phyloP scores from a whole-genome alignment of 2,113 vertebrate genomes.

The Malurus melanocephalus region DNA sequence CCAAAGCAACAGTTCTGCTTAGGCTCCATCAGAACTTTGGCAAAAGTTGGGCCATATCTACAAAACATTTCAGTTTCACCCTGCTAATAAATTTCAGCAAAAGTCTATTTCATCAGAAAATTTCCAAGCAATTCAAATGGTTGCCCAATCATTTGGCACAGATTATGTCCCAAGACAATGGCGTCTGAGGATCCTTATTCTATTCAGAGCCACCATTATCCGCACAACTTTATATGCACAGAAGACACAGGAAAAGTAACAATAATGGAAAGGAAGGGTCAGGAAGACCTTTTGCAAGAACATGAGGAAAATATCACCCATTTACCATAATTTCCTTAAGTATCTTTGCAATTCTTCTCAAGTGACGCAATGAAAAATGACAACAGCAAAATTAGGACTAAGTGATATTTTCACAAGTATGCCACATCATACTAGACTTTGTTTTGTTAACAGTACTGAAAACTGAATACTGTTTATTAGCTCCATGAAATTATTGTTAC shows the following conservation, averaged over 20 bases:
- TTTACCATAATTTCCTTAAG: not conserved
- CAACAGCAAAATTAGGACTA: not conserved
- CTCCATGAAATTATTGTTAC: not conserved
- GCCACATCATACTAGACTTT: not conserved
- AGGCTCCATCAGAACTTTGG: not conserved
- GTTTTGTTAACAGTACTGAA: not conserved
- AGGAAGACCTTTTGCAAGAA: not conserved
- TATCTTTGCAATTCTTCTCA: not conserved
- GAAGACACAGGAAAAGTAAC: not conserved
- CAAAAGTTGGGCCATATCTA: not conserved
- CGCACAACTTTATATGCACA: not conserved
- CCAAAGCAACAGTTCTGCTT: not conserved
- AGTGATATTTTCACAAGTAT: not conserved
- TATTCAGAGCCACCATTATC: not conserved
- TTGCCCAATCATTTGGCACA: conserved; percentile 14
- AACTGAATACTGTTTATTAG: not conserved
- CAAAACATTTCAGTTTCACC: conserved; percentile 19
- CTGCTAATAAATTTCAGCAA: not conserved
- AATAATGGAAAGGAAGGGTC: not conserved
- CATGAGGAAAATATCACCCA: not conserved
- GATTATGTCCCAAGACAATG: not conserved
- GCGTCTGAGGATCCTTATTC: not conserved
- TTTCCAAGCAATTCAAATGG: not conserved
- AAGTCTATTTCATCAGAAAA: conserved; percentile 41
- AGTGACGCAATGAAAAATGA: not conserved